Evolutionary conservation across 2,113 vertebrate species (phyloP), one percentile per base, ranked within the genome.

Genomic region (Perca fluviatilis): DNA sequence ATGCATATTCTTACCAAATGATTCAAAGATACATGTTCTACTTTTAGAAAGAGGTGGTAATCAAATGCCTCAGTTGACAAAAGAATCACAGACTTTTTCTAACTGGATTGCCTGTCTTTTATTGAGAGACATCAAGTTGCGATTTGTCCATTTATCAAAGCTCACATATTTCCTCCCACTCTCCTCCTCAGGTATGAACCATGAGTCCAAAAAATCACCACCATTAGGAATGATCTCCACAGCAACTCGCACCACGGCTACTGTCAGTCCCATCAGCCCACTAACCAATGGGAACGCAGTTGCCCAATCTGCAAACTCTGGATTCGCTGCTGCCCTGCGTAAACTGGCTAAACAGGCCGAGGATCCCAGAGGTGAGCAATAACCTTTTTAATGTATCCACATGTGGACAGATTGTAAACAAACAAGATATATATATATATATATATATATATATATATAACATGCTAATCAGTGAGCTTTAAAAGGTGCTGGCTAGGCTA

Each of bases 341-440:
- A 98, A 99, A 95, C 97, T 99, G 94, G 98, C 98, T 96, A 98
- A 98, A 93, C 98, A 99, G 94, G 98, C 97, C 0, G 98, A 99
- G 94, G 98, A 99, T 88, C 98, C 98, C 81, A 94, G 97, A 97
- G 97, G 98, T 99, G 96, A 96, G 96, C 25, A 16, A 13, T 56
- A 23, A 56, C n/a, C 4, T 43, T 43, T 43, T 43, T 11, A 43
- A 43, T 43, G 33, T 33, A 33, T 6, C 33, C 33, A 33, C 33
- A 33, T 33, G 53, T 57, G 23, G 23, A n/a, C 54, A 4, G 15
- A 60, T 43, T 11, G 40, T 43, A 11, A 43, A 43, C 10, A 43
- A 43, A 43, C 40, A 0, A 43, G 40, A 11, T 11, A 11, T 11
- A 43, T 43, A 43, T 11, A 43, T 43, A 43, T 11, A 43, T 43